Conservation (phyloP, 2,113 vertebrate genomes). For the Pseudorasbora parva region DNA sequence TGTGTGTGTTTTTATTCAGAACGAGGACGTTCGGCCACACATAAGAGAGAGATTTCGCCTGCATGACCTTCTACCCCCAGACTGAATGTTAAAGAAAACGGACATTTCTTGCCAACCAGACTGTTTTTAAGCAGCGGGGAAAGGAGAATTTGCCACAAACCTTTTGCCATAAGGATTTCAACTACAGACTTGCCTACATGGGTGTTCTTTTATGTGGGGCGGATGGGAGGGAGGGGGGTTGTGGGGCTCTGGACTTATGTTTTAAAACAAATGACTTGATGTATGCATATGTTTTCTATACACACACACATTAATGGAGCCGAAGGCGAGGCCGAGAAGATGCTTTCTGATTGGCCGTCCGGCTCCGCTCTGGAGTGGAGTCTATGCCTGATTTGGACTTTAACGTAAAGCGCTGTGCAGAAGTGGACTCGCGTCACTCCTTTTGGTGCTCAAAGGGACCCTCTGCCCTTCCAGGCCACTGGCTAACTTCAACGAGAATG, state of each 20-base stretch:
- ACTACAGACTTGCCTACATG: slow-evolving; percentile 86
- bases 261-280: slow-evolving; percentile 55
- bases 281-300: slow-evolving; percentile 63
- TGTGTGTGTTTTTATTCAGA: slow-evolving; percentile 68
- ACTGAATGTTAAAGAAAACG: slow-evolving; percentile 69
- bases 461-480: slow-evolving; percentile 84
- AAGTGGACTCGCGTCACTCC: slow-evolving; percentile 63
- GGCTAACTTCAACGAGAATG: slow-evolving; percentile 88
- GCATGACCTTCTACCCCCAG: slow-evolving; percentile 89
- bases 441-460: slow-evolving; percentile 86
- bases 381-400: slow-evolving; percentile 71
- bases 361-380: slow-evolving; percentile 30
- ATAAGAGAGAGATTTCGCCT: slow-evolving; percentile 92
- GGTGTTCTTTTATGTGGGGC: slow-evolving; percentile 78
- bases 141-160: slow-evolving; percentile 59
- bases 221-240: background rate
- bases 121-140: slow-evolving; percentile 54
- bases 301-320: slow-evolving; percentile 43
- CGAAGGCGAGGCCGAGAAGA: slow-evolving; percentile 80
- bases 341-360: slow-evolving; percentile 68
- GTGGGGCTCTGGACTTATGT: slow-evolving; percentile 29
- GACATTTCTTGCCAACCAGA: slow-evolving; percentile 32
- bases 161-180: slow-evolving; percentile 77
- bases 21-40: slow-evolving; percentile 90
- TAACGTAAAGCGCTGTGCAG: slow-evolving; percentile 50